A percentile compares a stretch with the other conserved stretches of the same genome.
These are phyloP conservation scores for Reticulitermes speratus DNA, from an alignment of 1,140 invertebrate genomes.

Conservation along the genomic window DNA sequence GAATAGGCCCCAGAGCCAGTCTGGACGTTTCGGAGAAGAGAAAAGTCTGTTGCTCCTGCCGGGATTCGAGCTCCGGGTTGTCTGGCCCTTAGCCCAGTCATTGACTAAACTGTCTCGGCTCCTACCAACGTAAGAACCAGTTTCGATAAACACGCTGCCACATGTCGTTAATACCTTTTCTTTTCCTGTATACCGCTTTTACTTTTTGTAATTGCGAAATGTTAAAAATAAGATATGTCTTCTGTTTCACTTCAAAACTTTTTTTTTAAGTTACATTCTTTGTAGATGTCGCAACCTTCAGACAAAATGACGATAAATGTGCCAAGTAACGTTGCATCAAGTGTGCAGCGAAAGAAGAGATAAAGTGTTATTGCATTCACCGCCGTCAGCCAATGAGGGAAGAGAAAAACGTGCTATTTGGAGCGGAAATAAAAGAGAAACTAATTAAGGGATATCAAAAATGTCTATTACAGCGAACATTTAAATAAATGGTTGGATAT, in stretches of 20 bases:
- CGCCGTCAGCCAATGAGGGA: neutral
- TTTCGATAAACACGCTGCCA: no score
- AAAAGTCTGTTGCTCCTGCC: no score
- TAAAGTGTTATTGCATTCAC: neutral
- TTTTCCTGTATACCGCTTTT: no score
- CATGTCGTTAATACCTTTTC: no score
- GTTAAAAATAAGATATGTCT: neutral
- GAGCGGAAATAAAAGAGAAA: neutral
- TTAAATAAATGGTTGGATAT: neutral
- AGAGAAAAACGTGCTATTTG: neutral
- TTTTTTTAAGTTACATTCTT: neutral
- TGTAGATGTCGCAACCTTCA: neutral
- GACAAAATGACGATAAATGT: neutral
- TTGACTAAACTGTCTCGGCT: no score
- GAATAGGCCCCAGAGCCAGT: no score
- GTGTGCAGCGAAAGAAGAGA: neutral
- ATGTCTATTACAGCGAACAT: neutral
- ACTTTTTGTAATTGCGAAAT: no score
- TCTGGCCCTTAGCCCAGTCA: no score
- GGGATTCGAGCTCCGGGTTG: no score
- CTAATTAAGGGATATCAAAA: slow-evolving; percentile 1
- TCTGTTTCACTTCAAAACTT: neutral
- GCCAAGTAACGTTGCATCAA: neutral
- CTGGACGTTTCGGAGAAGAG: no score
- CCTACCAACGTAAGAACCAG: no score